These are phyloP conservation scores for Drosophila oshimai DNA, from an alignment of 1,140 invertebrate species.

Conservation along the genomic window DNA sequence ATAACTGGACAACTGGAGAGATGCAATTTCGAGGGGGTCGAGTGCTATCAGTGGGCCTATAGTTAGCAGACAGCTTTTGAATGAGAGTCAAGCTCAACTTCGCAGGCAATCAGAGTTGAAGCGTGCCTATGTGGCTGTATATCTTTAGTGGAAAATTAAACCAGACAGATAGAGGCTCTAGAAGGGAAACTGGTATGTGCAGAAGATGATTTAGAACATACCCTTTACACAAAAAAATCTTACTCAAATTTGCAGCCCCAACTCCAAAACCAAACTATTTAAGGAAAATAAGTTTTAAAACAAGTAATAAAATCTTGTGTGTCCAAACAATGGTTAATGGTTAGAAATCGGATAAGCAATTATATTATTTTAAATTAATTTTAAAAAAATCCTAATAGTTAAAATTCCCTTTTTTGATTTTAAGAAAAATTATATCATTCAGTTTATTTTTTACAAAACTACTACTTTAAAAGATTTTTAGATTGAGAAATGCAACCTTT, in stretches of 20 bases:
- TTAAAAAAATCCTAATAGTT: too few species aligned
- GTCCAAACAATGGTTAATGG: too few species aligned
- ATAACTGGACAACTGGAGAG: too few species aligned
- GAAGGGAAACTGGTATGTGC: neutral
- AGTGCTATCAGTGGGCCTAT: neutral
- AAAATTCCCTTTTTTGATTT: too few species aligned
- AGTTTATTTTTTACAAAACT: too few species aligned
- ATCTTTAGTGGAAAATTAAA: neutral
- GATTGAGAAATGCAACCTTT: too few species aligned
- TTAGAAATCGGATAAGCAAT: too few species aligned
- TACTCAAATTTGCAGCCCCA: neutral
- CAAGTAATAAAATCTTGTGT: too few species aligned
- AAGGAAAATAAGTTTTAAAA: too few species aligned
- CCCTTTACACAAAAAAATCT: neutral
- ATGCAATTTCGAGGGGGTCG: conserved; percentile 3
- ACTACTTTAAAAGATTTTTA: too few species aligned
- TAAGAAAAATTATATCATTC: too few species aligned
- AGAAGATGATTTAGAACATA: neutral
- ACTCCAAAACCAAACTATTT: neutral
- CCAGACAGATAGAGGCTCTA: conserved; percentile 6
- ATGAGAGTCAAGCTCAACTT: neutral
- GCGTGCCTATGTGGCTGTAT: neutral
- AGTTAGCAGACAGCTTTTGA: neutral
- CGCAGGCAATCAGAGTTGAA: neutral
- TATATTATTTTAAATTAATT: too few species aligned